Evolutionary conservation across 23 tunicate species (phyloP), one percentile per base, ranked within the genome.

Genomic region (Oikopleura dioica): DNA sequence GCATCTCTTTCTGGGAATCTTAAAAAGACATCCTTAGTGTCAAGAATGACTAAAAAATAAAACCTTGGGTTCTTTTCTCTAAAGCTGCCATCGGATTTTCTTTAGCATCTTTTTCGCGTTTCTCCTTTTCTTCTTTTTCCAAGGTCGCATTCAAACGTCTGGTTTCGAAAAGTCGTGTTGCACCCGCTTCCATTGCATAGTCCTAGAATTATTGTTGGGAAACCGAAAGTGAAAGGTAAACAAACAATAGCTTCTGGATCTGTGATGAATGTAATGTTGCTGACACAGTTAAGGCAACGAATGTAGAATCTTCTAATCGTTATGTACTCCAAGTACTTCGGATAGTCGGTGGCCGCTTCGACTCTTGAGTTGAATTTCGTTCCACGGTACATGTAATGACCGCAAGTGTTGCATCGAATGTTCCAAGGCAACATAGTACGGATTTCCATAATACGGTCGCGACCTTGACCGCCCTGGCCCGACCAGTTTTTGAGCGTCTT

Each of bases 1-100:
- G 87, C 97, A 91, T 91, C 38, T 91, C 97, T 0, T 92, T 84
- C 38, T 91, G 85, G 33, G 97, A 91, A 68, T 91, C 97, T 59
- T 86, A 76, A 21, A 89, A 84, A 34, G 89, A 76, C 75, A 81
- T 89, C 76, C 84, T 89, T 36, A 89, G 78, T 82, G 84, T 78
- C 91, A 81, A 26, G 33, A 32, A 76, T 1, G 33, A 35, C 29
- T 63, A 16, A 16, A 50, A 50, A 16, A 23, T 50, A 16, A 21
- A 50, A 16, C 21, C 59, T 16, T 30, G 21, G 35, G 55, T 44
- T 44, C 55, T 9, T 44, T 68, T 68, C 35, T 30, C 35, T 16
- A 32, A n/a, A 9, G 55, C 55, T 21, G 55, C 55, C 55, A 44
- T 44, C 55, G 55, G 55, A 21, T 44, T 44, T 44, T 44, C 55